phyloP scores from a whole-genome alignment of 2,888 invertebrate species.

The Chrysotoxum bicinctum region DNA sequence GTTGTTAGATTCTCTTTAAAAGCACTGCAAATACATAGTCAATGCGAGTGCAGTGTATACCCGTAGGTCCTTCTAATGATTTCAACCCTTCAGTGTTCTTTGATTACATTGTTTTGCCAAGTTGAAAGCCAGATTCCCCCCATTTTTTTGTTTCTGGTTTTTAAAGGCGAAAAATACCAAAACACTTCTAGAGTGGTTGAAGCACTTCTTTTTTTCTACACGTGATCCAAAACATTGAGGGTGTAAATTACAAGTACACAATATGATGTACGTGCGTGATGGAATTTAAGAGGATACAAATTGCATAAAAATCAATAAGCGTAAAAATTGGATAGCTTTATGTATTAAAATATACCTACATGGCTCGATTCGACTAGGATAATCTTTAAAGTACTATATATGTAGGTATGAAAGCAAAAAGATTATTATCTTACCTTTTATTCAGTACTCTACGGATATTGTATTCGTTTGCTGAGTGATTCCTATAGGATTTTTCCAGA shows the following conservation, averaged over 20 bases:
- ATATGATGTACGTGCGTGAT: slow-evolving; percentile 60
- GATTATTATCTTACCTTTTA: slow-evolving; percentile 82
- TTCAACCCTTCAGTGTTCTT: slow-evolving; percentile 55
- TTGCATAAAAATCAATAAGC: slow-evolving; percentile 58
- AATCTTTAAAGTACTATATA: neutral
- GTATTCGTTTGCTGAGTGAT: slow-evolving; percentile 73
- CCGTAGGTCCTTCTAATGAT: slow-evolving; percentile 29
- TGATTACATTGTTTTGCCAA: slow-evolving; percentile 61
- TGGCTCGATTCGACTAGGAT: neutral
- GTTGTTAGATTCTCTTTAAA: slow-evolving; percentile 32
- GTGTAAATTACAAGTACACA: slow-evolving; percentile 46
- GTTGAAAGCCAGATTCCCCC: slow-evolving; percentile 43
- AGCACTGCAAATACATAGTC: slow-evolving; percentile 33
- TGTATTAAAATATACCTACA: neutral
- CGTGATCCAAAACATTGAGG: slow-evolving; percentile 61
- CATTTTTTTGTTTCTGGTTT: slow-evolving; percentile 3
- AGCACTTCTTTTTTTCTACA: slow-evolving; percentile 47
- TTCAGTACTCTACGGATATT: slow-evolving; percentile 83
- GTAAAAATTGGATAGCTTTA: neutral
- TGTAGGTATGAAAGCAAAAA: neutral
- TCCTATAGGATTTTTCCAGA: slow-evolving; percentile 73
- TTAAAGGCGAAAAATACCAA: slow-evolving; percentile 40
- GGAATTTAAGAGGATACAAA: slow-evolving; percentile 55
- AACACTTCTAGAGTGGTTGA: slow-evolving; percentile 60
- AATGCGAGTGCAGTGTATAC: slow-evolving; percentile 15